Evolutionary conservation across 2,888 invertebrate species (phyloP).

Genomic region (Ellobium chinense): DNA sequence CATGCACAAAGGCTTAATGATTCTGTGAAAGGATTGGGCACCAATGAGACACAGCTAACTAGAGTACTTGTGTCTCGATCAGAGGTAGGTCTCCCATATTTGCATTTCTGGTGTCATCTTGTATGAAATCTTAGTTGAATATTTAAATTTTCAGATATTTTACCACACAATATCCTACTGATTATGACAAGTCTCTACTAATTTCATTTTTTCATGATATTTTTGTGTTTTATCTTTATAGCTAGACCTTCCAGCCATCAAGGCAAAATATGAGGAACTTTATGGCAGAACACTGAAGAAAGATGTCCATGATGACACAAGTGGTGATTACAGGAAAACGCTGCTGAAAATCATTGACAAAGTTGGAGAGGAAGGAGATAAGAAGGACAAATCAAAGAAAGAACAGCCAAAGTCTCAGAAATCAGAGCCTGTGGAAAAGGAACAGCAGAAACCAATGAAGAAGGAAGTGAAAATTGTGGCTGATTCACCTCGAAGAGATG

Average conservation of each 20-base stretch:
- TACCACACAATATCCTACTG: too few relatives aligned
- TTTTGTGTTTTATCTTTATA: conserved; percentile 50
- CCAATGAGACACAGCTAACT: conserved; percentile 74
- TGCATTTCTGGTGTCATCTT: too few relatives aligned
- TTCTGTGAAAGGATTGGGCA: conserved; percentile 74
- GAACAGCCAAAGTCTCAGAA: not conserved
- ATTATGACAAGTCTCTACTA: too few relatives aligned
- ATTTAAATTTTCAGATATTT: too few relatives aligned
- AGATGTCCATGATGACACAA: conserved; percentile 75
- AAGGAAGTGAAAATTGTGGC: not conserved
- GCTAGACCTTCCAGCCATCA: conserved; percentile 79
- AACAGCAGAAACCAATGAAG: not conserved
- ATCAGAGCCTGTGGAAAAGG: conserved; percentile 19
- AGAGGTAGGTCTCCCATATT: conserved; percentile 71
- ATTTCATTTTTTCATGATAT: not conserved
- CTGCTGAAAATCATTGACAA: conserved; percentile 69
- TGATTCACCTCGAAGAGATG: not conserved
- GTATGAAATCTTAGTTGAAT: too few relatives aligned
- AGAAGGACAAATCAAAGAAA: not conserved
- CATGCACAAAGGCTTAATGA: conserved; percentile 74
- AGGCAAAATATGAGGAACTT: conserved; percentile 74
- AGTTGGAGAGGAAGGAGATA: not conserved
- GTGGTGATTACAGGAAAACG: conserved; percentile 76
- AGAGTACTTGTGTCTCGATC: conserved; percentile 74
- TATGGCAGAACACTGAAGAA: conserved; percentile 75